Evolutionary conservation across 2,113 vertebrate genomes (phyloP).

Genomic region (Sinocyclocheilus grahami): DNA sequence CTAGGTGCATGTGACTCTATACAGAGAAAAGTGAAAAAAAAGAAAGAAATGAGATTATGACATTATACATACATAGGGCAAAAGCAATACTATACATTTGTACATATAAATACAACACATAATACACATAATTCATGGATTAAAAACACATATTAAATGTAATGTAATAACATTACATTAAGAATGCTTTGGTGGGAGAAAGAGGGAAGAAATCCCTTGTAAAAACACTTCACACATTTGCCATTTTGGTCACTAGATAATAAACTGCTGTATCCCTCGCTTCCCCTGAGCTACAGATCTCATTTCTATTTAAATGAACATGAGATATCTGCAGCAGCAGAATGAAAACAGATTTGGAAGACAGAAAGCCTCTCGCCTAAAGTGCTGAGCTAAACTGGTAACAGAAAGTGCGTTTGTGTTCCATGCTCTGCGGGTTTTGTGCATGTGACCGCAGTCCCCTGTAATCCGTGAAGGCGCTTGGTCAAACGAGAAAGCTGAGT

Average conservation of each 20-base stretch:
- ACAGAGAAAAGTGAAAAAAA: not conserved
- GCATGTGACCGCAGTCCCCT: constrained; percentile 55
- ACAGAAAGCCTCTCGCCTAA: constrained; percentile 21
- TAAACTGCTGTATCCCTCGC: constrained; percentile 40
- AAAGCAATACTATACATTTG: not conserved
- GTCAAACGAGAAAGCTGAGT: constrained; percentile 42
- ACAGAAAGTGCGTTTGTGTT: constrained; percentile 52
- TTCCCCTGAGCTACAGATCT: constrained; percentile 51
- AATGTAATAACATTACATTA: constrained; percentile 8
- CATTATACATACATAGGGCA: not conserved
- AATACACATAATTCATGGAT: not conserved
- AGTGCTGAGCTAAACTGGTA: constrained; percentile 40
- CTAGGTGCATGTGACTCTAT: not conserved
- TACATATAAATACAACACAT: not conserved
- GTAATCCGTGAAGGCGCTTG: constrained; percentile 40
- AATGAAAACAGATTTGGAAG: constrained; percentile 27
- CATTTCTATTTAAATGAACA: constrained; percentile 47
- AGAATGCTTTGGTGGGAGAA: not conserved
- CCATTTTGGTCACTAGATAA: constrained; percentile 48
- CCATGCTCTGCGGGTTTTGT: constrained; percentile 35
- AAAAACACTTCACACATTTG: constrained; percentile 46
- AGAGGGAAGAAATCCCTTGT: constrained; percentile 19
- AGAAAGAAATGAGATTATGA: not conserved
- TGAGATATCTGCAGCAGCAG: constrained; percentile 20
- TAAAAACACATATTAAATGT: not conserved